Conservation (phyloP, 2,113 vertebrate genomes). For the Irena cyanogastra region DNA sequence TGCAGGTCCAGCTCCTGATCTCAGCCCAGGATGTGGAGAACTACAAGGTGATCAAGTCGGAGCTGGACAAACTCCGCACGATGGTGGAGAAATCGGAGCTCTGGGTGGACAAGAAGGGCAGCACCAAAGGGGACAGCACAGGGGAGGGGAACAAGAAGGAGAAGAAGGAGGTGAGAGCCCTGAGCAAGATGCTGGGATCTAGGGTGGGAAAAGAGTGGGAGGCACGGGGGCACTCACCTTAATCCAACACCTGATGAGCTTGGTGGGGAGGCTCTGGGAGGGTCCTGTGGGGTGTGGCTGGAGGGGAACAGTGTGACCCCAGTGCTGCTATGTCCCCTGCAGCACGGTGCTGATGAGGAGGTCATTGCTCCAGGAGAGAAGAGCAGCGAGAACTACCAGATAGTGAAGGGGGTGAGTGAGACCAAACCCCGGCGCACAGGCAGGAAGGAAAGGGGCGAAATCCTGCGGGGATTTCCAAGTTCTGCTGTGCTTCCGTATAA, state of each 20-base stretch:
- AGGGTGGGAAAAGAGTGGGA: background rate
- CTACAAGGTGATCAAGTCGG: constrained; percentile 92
- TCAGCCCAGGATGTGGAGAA: constrained; percentile 94
- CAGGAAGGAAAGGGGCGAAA: background rate
- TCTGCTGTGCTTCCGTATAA: background rate
- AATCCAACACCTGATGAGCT: background rate
- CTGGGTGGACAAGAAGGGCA: constrained; percentile 95
- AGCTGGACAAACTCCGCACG: constrained; percentile 91
- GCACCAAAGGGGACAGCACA: constrained; percentile 69
- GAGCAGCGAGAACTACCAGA: constrained; percentile 92
- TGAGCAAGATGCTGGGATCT: background rate
- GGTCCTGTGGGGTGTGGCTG: background rate
- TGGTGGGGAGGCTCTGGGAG: background rate
- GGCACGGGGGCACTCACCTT: background rate
- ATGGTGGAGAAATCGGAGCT: constrained; percentile 98
- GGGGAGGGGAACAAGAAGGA: constrained; percentile 77
- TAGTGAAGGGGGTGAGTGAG: constrained; percentile 86
- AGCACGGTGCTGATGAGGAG: constrained; percentile 68
- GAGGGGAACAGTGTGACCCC: background rate
- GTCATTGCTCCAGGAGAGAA: constrained; percentile 78
- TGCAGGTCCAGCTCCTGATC: constrained; percentile 93
- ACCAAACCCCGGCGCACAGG: accelerated
- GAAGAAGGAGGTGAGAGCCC: constrained; percentile 75
- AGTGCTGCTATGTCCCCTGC: background rate
- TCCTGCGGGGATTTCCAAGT: background rate